Evolutionary conservation across 2,797 vertebrate genomes (phyloP).

Genomic region (Phoxinus dragarum): DNA sequence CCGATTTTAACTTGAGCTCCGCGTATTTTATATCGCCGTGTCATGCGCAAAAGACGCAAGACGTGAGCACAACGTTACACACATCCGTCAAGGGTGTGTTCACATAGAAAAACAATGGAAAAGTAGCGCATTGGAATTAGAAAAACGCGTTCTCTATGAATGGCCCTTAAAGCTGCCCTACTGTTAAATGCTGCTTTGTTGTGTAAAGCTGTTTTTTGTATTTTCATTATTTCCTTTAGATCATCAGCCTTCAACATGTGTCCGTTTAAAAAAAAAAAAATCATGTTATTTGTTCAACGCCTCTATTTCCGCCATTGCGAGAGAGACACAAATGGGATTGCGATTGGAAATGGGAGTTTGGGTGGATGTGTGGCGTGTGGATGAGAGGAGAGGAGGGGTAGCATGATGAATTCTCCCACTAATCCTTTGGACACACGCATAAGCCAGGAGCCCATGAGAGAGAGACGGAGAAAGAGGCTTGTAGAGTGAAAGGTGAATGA

Average conservation of each 20-base stretch:
- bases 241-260: not conserved
- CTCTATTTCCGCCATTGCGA: not conserved
- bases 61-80: no score
- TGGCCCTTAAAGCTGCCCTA: not conserved
- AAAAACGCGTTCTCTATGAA: no score
- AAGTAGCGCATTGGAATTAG: no score
- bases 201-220: not conserved
- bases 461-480: constrained; percentile 61
- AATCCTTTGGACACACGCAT: constrained; percentile 80
- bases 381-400: constrained; percentile 71
- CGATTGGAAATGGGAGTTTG: constrained; percentile 2
- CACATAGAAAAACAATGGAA: no score
- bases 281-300: not conserved
- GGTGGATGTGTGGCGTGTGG: constrained; percentile 46
- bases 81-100: no score
- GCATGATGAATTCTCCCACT: constrained; percentile 76
- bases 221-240: not conserved
- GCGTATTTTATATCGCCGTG: no score
- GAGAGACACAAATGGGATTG: constrained; percentile 2
- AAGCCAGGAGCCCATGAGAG: constrained; percentile 68
- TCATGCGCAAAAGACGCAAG: no score
- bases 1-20: no score
- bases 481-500: constrained; percentile 54
- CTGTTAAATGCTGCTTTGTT: not conserved
- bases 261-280: not conserved